Conservation (phyloP, 2,113 vertebrate genomes). For the Pseudonaja textilis region DNA sequence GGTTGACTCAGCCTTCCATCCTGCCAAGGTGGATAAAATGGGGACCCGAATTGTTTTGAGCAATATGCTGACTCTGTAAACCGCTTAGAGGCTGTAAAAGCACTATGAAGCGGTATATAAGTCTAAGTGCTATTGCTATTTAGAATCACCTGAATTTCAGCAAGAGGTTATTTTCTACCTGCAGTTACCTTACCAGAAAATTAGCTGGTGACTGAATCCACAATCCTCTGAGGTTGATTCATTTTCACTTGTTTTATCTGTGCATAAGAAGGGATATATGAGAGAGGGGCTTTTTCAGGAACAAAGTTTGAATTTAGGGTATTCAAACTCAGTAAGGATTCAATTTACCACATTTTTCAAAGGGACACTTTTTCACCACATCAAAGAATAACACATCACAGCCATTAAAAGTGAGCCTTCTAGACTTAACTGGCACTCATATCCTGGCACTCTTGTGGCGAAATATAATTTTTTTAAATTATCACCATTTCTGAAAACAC, state of each 20-base stretch:
- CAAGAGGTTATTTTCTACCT: background rate
- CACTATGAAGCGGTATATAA: too few relatives aligned
- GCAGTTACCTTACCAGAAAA: background rate
- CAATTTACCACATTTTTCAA: background rate
- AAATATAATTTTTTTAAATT: background rate
- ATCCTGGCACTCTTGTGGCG: background rate
- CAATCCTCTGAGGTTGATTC: background rate
- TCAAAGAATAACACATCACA: background rate
- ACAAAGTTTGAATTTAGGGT: background rate
- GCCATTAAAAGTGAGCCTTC: background rate
- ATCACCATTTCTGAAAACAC: background rate
- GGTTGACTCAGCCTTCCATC: too few relatives aligned
- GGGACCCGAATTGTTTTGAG: too few relatives aligned
- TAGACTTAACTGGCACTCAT: background rate
- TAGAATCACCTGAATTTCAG: background rate
- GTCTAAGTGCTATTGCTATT: background rate
- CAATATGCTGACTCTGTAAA: too few relatives aligned
- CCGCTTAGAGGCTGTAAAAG: too few relatives aligned
- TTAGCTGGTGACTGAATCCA: background rate
- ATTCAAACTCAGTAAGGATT: background rate
- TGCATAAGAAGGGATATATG: background rate
- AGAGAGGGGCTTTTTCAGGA: background rate
- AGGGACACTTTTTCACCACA: background rate
- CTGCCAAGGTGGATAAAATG: too few relatives aligned
- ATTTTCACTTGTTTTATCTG: background rate